phyloP scores from a whole-genome alignment of 2,113 vertebrate species.

The Manacus vitellinus region DNA sequence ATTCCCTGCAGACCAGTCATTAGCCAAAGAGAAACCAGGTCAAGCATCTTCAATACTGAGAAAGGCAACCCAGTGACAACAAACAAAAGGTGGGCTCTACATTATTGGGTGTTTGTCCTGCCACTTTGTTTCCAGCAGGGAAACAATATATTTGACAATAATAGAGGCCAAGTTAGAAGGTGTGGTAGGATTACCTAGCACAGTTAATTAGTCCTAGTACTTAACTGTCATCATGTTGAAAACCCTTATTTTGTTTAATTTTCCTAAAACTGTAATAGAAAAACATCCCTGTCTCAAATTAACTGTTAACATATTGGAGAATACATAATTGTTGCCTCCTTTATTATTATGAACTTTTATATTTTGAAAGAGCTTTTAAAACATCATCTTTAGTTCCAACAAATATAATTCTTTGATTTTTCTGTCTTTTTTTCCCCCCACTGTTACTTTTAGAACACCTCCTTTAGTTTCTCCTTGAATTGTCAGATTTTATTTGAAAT shows the following conservation, averaged over 20 bases:
- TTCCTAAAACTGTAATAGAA: background rate
- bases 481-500: background rate
- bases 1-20: background rate
- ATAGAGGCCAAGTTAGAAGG: background rate
- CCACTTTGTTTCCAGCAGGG: background rate
- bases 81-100: background rate
- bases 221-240: background rate
- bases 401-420: background rate
- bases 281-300: background rate
- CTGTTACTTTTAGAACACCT: background rate
- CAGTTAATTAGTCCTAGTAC: background rate
- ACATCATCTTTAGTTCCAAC: background rate
- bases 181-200: background rate
- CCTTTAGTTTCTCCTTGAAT: background rate
- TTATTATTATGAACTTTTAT: background rate
- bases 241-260: background rate
- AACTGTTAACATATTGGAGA: background rate
- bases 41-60: background rate
- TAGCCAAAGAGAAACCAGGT: background rate
- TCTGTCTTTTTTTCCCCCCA: background rate
- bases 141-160: background rate
- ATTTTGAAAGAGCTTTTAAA: background rate
- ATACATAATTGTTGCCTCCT: background rate
- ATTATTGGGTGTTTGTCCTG: background rate
- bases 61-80: background rate